Conservation (phyloP, 2,888 invertebrate genomes). For the Meteorus colon region DNA sequence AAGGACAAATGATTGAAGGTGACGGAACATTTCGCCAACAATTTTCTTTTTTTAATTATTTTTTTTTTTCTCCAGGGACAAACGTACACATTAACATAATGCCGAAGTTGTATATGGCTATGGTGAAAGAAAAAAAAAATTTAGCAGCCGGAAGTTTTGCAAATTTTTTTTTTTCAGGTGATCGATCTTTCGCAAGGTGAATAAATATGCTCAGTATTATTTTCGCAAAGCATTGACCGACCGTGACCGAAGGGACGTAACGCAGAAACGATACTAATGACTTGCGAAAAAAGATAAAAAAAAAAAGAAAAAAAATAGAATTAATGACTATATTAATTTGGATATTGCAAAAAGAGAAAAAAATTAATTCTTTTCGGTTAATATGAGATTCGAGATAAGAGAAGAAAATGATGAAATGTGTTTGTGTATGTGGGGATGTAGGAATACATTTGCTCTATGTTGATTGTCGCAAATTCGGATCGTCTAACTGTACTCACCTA, state of each 20-base stretch:
- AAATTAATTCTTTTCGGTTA: not conserved
- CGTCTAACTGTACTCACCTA: slow-evolving; percentile 69
- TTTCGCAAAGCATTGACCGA: slow-evolving; percentile 44
- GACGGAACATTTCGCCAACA: not conserved
- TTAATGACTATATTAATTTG: not conserved
- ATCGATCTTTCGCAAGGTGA: slow-evolving; percentile 27
- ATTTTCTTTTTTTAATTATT: slow-evolving; percentile 35
- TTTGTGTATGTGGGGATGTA: no score
- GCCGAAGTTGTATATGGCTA: not conserved
- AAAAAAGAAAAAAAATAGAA: not conserved
- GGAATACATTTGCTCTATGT: slow-evolving; percentile 58
- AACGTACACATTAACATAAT: not conserved
- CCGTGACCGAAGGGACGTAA: slow-evolving; percentile 50
- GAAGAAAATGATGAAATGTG: slow-evolving; percentile 1
- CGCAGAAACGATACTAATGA: not conserved
- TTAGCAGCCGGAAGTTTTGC: slow-evolving; percentile 13
- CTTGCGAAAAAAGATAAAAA: slow-evolving; percentile 17
- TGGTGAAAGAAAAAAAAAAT: no score
- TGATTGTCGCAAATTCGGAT: slow-evolving; percentile 72
- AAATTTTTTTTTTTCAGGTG: slow-evolving; percentile 5
- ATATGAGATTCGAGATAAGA: not conserved
- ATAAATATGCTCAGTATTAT: not conserved
- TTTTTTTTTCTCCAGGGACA: slow-evolving; percentile 19
- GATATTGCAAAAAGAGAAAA: slow-evolving; percentile 3
- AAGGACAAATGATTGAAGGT: slow-evolving; percentile 59